Percentiles rank a stretch among this genome's conserved stretches.
phyloP scores from a whole-genome alignment of 2,797 vertebrate species.

The Kryptopterus vitreolus region DNA sequence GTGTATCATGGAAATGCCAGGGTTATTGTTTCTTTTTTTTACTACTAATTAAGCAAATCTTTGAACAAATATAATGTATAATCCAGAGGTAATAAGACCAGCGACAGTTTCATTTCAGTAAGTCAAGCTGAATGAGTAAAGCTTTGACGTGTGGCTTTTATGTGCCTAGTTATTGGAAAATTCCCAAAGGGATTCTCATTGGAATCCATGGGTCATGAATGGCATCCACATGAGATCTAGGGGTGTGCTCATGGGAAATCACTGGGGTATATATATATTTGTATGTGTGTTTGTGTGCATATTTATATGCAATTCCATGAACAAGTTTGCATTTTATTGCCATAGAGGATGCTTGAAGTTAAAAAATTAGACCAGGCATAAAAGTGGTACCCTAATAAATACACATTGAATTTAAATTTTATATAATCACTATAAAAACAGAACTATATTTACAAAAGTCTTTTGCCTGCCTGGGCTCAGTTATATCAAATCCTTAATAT shows the following conservation, averaged over 20 bases:
- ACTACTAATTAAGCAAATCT: background rate
- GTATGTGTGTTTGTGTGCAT: too few species aligned
- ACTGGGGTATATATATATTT: background rate
- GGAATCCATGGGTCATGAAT: conserved; percentile 5
- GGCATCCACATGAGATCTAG: background rate
- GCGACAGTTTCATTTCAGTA: background rate
- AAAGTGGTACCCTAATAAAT: background rate
- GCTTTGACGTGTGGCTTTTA: background rate
- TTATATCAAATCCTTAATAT: background rate
- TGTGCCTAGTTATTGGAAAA: background rate
- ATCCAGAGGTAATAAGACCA: background rate
- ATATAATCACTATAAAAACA: background rate
- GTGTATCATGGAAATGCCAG: background rate
- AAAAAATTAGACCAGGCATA: background rate
- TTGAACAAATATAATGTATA: too few species aligned
- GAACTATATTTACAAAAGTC: background rate
- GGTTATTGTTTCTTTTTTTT: too few species aligned
- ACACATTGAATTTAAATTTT: background rate
- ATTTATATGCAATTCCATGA: background rate
- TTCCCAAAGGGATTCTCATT: background rate
- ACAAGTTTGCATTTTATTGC: background rate
- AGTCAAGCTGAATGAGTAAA: background rate
- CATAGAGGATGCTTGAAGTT: background rate
- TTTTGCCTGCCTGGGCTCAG: too few species aligned
- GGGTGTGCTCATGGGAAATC: conserved; percentile 8